A percentile compares a stretch with the other conserved stretches of the same genome.
Conservation (phyloP, 2,797 vertebrate genomes). For the Cyprinodon diabolis region DNA sequence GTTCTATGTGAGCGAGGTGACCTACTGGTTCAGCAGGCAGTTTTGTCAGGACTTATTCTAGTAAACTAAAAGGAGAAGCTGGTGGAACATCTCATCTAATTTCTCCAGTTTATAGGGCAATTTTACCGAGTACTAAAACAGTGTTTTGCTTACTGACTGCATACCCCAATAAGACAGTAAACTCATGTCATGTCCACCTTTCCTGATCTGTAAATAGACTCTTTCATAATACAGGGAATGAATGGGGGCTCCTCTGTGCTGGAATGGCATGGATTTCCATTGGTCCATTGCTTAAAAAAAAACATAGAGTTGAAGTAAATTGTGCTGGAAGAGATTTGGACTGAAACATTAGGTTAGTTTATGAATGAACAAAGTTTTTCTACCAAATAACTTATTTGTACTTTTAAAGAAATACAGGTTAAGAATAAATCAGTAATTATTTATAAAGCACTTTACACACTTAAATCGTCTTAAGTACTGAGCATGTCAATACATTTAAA, state of each 20-base stretch:
- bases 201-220: conserved; percentile 61
- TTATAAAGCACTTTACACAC: no score
- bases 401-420: background rate
- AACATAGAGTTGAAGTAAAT: conserved; percentile 30
- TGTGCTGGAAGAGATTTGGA: conserved; percentile 45
- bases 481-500: no score
- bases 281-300: conserved; percentile 54
- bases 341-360: conserved; percentile 7
- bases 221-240: conserved; percentile 62
- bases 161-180: conserved; percentile 60
- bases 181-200: conserved; percentile 64
- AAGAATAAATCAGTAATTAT: background rate
- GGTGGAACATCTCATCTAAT: background rate
- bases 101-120: background rate
- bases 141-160: background rate
- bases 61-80: background rate
- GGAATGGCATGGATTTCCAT: conserved; percentile 61
- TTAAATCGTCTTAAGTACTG: no score
- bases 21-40: background rate
- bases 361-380: background rate
- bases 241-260: conserved; percentile 47
- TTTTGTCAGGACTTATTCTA: background rate
- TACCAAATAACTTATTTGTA: background rate
- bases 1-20: background rate
- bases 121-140: background rate